Conservation (phyloP, 2,888 invertebrate species). For the Yponomeuta malinellus region DNA sequence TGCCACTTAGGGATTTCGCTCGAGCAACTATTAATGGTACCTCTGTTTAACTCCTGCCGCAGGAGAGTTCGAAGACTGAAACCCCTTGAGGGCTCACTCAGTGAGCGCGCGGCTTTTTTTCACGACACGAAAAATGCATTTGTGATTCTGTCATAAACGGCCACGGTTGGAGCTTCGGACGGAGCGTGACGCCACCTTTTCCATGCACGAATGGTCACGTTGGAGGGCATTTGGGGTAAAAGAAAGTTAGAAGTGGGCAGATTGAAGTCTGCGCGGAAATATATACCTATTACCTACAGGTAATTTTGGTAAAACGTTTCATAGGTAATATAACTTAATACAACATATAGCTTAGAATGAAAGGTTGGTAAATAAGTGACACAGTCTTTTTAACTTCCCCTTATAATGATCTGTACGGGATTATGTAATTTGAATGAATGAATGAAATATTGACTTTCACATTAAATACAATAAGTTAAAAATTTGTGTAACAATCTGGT, state of each 20-base stretch:
- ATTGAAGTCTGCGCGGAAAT: neutral
- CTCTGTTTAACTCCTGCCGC: too few species aligned
- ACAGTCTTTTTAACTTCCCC: too few species aligned
- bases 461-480: too few species aligned
- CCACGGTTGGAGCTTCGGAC: neutral
- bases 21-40: too few species aligned
- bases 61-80: neutral
- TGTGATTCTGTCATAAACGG: constrained; percentile 62
- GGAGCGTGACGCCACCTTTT: neutral
- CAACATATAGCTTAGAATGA: too few species aligned
- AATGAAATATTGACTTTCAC: too few species aligned
- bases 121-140: constrained; percentile 70
- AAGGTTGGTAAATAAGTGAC: too few species aligned
- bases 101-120: constrained; percentile 35
- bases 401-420: too few species aligned
- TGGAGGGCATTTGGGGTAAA: neutral
- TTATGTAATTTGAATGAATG: too few species aligned
- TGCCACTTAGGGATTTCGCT: too few species aligned
- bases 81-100: neutral
- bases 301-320: neutral
- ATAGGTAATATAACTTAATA: too few species aligned
- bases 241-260: neutral
- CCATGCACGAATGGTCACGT: neutral
- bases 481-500: too few species aligned
- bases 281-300: neutral